phyloP scores from a whole-genome alignment of 2,888 invertebrate genomes.

The Cosmia pyralina region DNA sequence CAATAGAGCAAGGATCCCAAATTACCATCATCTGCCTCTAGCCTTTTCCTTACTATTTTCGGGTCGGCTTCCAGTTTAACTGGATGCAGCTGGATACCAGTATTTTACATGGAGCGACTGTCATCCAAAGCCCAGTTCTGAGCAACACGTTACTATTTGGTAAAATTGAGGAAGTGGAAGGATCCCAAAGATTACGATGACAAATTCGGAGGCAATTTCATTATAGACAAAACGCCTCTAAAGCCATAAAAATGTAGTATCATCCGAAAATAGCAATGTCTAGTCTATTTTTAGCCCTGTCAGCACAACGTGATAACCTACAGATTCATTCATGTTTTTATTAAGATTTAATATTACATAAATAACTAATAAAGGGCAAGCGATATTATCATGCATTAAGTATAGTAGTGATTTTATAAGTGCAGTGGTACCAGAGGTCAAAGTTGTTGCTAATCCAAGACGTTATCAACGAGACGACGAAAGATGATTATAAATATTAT shows the following conservation, averaged over 20 bases:
- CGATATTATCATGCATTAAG: not conserved
- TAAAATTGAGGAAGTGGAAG: not conserved
- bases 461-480: conserved; percentile 6
- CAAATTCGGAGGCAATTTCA: not conserved
- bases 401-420: conserved; percentile 21
- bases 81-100: too few species aligned
- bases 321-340: conserved; percentile 14
- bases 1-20: too few species aligned
- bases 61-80: too few species aligned
- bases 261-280: not conserved
- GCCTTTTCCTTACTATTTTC: too few species aligned
- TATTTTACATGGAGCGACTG: too few species aligned
- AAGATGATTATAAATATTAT: not conserved
- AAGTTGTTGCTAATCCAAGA: conserved; percentile 10
- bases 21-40: too few species aligned
- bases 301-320: not conserved
- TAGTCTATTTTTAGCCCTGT: conserved; percentile 13
- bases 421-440: conserved; percentile 31
- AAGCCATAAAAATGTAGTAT: conserved; percentile 13
- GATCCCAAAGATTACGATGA: not conserved
- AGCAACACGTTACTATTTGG: too few species aligned
- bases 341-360: conserved; percentile 15
- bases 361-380: conserved; percentile 23
- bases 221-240: not conserved
- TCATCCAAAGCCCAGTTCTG: too few species aligned